Evolutionary conservation across 2,113 vertebrate genomes (phyloP).

Genomic region (Sinocyclocheilus anophthalmus): DNA sequence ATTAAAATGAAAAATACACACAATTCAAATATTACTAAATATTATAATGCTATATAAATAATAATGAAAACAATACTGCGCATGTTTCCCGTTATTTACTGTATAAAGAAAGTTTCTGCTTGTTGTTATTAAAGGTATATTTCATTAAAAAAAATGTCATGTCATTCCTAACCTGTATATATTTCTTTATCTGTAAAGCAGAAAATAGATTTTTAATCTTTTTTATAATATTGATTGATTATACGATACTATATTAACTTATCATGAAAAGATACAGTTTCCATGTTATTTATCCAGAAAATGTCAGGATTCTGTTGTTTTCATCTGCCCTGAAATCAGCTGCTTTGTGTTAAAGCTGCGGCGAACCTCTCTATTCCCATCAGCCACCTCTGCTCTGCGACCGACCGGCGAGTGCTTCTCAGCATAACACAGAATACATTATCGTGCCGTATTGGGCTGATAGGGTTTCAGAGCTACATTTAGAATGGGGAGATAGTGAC

Average conservation of each 20-base stretch:
- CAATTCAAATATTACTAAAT: too few relatives aligned
- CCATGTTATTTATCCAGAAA: not conserved
- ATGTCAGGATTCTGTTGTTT: not conserved
- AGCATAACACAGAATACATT: constrained; percentile 14
- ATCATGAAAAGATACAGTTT: not conserved
- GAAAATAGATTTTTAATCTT: too few relatives aligned
- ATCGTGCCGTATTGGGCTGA: constrained; percentile 8
- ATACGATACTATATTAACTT: too few relatives aligned
- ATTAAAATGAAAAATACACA: too few relatives aligned
- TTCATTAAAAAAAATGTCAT: not conserved
- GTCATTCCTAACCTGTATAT: not conserved
- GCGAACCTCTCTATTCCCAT: constrained; percentile 18
- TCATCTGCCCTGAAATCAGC: not conserved
- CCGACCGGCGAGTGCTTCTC: constrained; percentile 13
- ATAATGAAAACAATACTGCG: too few relatives aligned
- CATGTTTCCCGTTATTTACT: too few relatives aligned
- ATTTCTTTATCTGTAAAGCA: too few relatives aligned
- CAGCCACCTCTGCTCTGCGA: constrained; percentile 21
- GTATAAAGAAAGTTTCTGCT: too few relatives aligned
- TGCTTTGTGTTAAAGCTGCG: not conserved
- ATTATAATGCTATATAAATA: too few relatives aligned
- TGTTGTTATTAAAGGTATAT: too few relatives aligned
- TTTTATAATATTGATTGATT: too few relatives aligned
- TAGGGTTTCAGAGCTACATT: constrained; percentile 36
- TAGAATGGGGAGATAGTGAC: constrained; percentile 60